Evolutionary conservation across 2,113 vertebrate species (phyloP).

Genomic region (Opisthocomus hoazin): DNA sequence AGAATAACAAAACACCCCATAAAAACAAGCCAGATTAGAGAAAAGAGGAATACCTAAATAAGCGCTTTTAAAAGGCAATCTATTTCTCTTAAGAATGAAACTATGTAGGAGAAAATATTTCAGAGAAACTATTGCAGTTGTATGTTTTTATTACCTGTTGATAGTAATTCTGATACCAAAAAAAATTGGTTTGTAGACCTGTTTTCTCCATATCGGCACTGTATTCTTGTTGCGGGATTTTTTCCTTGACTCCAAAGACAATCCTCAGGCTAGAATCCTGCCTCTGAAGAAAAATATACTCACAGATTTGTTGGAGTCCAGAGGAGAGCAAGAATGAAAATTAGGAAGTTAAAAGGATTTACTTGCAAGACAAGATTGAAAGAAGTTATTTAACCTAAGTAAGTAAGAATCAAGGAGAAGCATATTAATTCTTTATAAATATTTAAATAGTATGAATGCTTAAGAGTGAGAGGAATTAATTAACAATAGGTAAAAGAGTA

Average conservation of each 20-base stretch:
- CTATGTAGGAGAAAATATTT: background rate
- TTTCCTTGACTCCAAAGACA: background rate
- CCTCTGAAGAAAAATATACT: background rate
- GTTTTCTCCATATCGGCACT: background rate
- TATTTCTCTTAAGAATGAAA: background rate
- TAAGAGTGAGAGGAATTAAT: background rate
- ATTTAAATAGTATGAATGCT: background rate
- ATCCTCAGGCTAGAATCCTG: background rate
- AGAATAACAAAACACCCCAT: background rate
- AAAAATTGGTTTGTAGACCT: background rate
- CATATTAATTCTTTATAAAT: background rate
- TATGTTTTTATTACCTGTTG: conserved; percentile 18
- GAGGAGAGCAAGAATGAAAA: background rate
- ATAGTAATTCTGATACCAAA: background rate
- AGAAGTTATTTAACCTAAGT: background rate
- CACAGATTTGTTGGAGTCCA: background rate
- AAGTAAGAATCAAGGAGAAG: background rate
- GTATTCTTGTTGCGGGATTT: background rate
- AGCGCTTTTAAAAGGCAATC: background rate
- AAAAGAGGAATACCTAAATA: background rate
- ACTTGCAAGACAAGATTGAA: background rate
- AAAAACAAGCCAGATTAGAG: background rate
- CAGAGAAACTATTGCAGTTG: background rate
- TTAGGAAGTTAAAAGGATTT: background rate
- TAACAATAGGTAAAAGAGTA: background rate